Evolutionary conservation across 2,113 vertebrate species (phyloP), one percentile per base, ranked within the genome.

Genomic region (Acanthisitta chloris): DNA sequence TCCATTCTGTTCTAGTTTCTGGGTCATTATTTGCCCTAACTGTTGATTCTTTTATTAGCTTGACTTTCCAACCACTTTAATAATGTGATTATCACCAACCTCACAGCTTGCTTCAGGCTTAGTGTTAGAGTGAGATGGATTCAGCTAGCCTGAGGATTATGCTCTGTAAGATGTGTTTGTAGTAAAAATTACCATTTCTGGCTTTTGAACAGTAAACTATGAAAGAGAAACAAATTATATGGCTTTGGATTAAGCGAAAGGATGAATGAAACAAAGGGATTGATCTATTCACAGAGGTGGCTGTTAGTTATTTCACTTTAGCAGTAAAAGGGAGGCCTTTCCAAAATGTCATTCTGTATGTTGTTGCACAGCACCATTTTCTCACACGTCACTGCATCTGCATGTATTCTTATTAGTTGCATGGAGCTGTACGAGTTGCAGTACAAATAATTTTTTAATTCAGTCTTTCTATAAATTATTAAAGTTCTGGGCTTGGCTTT

Each of bases 161-260:
- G 36, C 74, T 94, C 42, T 81, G 62, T 57, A 71, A 71, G 58
- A 77, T 61, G 25, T 87, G 20, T 95, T 90, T 96, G 38, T 72
- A 84, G 78, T 87, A 91, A 96, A 95, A 94, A 91, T 94, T 66
- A 65, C 59, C 48, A 77, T 92, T 95, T 93, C 43, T 94, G 64
- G 57, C 28, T 71, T 96, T 91, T 88, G 64, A 94, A 79, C 28
- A 55, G 33, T 46, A 85, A 88, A 92, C 64, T 62, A 9, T 77
- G 51, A 88, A 82, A 94, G 52, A 77, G 33, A 95, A 95, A 67
- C 76, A 91, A 84, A 71, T 87, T 64, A 26, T 36, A 34, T 87
- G 40, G 58, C 7, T 90, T 94, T 83, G 74, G 80, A 83, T 83
- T 81, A 78, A 91, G 55, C 1, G 0, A 62, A 89, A 89, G 42